These are phyloP conservation scores for Lontra canadensis DNA, from an alignment of 2,113 vertebrate genomes.

Conservation along the genomic window DNA sequence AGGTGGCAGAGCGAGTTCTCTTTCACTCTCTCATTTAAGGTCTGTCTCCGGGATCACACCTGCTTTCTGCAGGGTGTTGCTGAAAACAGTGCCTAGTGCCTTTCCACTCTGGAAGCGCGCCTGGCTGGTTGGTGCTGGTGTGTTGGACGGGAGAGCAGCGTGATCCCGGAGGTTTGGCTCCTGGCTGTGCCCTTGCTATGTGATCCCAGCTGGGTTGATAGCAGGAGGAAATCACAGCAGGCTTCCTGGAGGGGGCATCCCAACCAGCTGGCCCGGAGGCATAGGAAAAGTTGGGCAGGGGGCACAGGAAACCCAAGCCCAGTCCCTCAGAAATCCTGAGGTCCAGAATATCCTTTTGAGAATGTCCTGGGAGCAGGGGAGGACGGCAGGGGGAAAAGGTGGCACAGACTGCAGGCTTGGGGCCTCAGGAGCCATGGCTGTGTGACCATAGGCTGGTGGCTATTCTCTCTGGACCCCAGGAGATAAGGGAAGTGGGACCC, in stretches of 20 bases:
- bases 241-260: background rate
- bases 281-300: background rate
- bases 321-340: background rate
- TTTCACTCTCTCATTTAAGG: background rate
- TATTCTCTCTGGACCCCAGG: background rate
- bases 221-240: background rate
- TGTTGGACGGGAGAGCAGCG: accelerated
- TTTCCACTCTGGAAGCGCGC: background rate
- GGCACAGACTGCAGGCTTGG: background rate
- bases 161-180: background rate
- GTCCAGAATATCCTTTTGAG: background rate
- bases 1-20: background rate
- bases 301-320: background rate
- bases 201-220: background rate
- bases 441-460: background rate
- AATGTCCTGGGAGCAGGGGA: background rate
- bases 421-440: background rate
- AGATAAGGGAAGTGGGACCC: background rate
- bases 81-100: background rate
- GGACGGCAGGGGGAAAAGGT: accelerated
- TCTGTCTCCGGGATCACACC: background rate
- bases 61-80: background rate
- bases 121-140: background rate
- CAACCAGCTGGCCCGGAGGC: background rate
- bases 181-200: background rate